phyloP scores from a whole-genome alignment of 2,888 invertebrate genomes.

The Stenichneumon culpator region DNA sequence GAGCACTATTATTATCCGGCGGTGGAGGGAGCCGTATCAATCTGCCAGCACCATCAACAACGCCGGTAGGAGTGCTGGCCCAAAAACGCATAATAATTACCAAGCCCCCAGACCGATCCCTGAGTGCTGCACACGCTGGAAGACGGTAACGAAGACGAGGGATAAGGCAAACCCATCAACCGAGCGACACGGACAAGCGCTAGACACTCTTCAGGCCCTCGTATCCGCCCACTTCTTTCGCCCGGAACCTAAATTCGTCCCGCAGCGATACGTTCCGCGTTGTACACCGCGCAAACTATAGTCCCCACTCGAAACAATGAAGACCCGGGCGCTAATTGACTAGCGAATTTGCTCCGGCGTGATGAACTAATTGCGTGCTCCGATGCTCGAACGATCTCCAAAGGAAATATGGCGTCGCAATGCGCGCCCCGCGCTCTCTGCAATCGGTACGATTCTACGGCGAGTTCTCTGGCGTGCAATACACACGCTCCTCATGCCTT shows the following conservation, averaged over 20 bases:
- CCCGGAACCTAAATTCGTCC: slow-evolving; percentile 37
- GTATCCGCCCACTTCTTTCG: slow-evolving; percentile 33
- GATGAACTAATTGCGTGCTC: slow-evolving; percentile 66
- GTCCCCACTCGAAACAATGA: slow-evolving; percentile 57
- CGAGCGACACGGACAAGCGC: neutral
- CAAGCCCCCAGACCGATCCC: neutral
- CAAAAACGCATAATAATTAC: slow-evolving; percentile 48
- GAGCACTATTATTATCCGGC: slow-evolving; percentile 27
- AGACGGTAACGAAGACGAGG: slow-evolving; percentile 12
- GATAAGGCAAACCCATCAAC: neutral
- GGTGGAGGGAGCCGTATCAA: slow-evolving; percentile 17
- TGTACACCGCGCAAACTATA: slow-evolving; percentile 7
- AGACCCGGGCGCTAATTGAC: slow-evolving; percentile 60
- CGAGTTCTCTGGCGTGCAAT: slow-evolving; percentile 15
- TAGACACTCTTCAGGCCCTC: neutral
- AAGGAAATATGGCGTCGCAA: slow-evolving; percentile 62
- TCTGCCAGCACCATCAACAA: slow-evolving; percentile 15
- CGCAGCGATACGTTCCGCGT: neutral
- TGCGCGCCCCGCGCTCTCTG: slow-evolving; percentile 23
- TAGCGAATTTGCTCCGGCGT: slow-evolving; percentile 67
- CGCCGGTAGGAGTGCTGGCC: neutral
- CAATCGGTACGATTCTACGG: slow-evolving; percentile 31
- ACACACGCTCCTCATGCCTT: slow-evolving; percentile 29
- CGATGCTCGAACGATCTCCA: slow-evolving; percentile 51
- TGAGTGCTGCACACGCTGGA: neutral